Percentiles rank a stretch among this genome's conserved stretches.
Evolutionary conservation across 2,888 invertebrate genomes (phyloP).

Genomic region (Nebria brevicollis): DNA sequence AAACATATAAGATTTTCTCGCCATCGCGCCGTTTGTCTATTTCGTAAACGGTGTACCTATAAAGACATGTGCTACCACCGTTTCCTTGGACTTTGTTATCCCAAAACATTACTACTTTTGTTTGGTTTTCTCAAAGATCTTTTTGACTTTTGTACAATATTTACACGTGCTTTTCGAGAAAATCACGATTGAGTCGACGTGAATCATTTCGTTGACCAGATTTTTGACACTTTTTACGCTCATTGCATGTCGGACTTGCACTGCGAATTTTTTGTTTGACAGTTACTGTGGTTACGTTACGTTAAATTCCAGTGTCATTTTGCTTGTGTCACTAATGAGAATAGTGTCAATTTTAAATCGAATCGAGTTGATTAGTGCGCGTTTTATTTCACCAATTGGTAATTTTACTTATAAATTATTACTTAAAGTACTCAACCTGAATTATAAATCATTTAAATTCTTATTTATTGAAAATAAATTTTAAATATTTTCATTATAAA

Average conservation of each 20-base stretch:
- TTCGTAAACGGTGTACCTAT: conserved; percentile 31
- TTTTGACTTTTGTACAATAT: conserved; percentile 30
- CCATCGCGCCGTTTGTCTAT: conserved; percentile 36
- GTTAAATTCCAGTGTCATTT: conserved; percentile 28
- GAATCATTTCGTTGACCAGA: conserved; percentile 32
- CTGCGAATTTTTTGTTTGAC: conserved; percentile 18
- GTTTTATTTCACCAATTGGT: too few relatives aligned
- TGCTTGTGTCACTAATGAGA: neutral
- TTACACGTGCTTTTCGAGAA: conserved; percentile 44
- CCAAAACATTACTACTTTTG: neutral
- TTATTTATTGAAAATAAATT: too few relatives aligned
- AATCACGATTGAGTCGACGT: conserved; percentile 31
- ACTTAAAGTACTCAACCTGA: too few relatives aligned
- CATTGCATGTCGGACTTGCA: conserved; percentile 20
- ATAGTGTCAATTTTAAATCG: too few relatives aligned
- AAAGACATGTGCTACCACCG: neutral
- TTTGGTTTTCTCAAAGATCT: conserved; percentile 21
- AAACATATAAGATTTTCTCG: conserved; percentile 29
- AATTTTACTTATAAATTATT: too few relatives aligned
- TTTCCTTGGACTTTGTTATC: neutral
- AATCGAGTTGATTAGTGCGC: too few relatives aligned
- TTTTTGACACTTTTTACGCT: conserved; percentile 6
- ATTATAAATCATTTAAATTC: too few relatives aligned
- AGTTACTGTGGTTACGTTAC: conserved; percentile 17
- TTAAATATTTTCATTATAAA: too few relatives aligned